Percentiles rank a stretch among this genome's conserved stretches.
These are phyloP conservation scores for Petromus typicus DNA, from an alignment of 2,113 vertebrate species.

Conservation along the genomic window DNA sequence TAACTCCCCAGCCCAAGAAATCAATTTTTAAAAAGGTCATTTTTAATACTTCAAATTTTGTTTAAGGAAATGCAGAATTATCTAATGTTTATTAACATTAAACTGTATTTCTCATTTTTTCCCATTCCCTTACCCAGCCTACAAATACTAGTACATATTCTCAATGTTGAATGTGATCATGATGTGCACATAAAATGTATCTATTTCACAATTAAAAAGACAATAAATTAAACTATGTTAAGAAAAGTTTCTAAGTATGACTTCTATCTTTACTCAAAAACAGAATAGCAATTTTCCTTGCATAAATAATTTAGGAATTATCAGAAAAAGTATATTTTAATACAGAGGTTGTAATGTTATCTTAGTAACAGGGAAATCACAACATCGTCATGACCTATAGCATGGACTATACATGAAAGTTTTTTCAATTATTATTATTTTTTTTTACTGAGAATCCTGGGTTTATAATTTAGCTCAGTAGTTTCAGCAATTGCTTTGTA, in stretches of 20 bases:
- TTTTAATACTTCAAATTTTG: not conserved
- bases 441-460: not conserved
- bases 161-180: no score
- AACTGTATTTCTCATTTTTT: no score
- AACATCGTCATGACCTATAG: not conserved
- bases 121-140: no score
- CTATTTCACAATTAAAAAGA: no score
- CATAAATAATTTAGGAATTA: not conserved
- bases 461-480: no score
- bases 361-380: not conserved
- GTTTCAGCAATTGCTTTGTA: no score
- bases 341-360: not conserved
- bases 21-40: not conserved
- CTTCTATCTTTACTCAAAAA: accelerated
- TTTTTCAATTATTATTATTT: not conserved
- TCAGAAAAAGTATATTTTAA: not conserved
- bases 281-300: not conserved
- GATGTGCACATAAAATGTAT: no score
- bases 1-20: no score
- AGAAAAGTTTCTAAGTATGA: not conserved
- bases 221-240: no score
- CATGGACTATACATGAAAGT: not conserved
- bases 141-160: no score
- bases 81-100: not conserved
- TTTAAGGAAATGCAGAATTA: not conserved